Percentiles rank a stretch among this genome's conserved stretches.
These are phyloP conservation scores for Kudoa iwatai DNA, from an alignment of 30 jellyfish, hydroid and myxozoan species.

Conservation along the genomic window DNA sequence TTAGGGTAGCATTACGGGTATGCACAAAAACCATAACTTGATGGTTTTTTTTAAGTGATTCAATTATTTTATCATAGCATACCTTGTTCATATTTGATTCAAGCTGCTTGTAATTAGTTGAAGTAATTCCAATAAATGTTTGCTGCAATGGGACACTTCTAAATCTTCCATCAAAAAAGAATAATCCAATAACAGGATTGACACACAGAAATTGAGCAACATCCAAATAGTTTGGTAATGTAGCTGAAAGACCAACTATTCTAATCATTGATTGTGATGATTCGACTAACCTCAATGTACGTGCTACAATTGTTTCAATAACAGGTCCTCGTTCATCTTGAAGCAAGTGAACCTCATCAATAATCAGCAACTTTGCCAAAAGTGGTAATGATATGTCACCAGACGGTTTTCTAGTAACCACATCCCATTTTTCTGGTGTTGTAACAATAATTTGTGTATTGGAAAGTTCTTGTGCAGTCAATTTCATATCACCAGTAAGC, in stretches of 20 bases:
- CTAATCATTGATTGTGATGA: conserved; percentile 62
- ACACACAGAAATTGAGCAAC: conserved; percentile 77
- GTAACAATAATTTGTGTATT: conserved; percentile 78
- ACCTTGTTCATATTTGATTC: conserved; percentile 41
- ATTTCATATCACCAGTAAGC: conserved; percentile 82
- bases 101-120: conserved; percentile 23
- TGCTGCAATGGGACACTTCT: conserved; percentile 85
- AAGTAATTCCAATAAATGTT: conserved; percentile 50
- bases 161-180: conserved; percentile 71
- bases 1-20: conserved; percentile 77
- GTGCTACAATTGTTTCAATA: conserved; percentile 67
- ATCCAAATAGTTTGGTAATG: conserved; percentile 61
- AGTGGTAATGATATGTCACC: conserved; percentile 74
- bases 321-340: conserved; percentile 97
- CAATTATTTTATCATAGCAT: conserved; percentile 58
- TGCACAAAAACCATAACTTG: conserved; percentile 98
- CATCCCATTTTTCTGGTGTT: conserved; percentile 98
- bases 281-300: conserved; percentile 76
- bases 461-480: conserved; percentile 32
- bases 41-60: conserved; percentile 37
- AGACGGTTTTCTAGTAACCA: conserved; percentile 50
- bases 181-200: conserved; percentile 59
- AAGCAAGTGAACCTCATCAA: conserved; percentile 82
- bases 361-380: conserved; percentile 29
- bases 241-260: conserved; percentile 69